Conservation (phyloP, 2,113 vertebrate genomes). For the Gymnarchus niloticus region DNA sequence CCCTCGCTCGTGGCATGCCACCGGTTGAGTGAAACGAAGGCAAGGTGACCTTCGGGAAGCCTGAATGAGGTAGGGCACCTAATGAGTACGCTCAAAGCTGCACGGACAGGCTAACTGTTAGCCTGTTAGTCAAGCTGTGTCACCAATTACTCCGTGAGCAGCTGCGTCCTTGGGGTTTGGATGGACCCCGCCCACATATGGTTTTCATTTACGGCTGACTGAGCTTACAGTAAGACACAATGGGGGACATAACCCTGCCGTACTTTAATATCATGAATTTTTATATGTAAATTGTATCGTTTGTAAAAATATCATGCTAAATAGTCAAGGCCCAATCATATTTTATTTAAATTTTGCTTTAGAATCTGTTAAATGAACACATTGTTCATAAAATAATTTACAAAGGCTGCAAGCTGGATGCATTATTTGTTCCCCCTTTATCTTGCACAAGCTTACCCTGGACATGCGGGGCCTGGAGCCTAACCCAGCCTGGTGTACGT, state of each 20-base stretch:
- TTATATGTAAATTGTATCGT: too few species aligned
- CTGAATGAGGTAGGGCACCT: not conserved
- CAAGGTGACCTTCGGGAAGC: not conserved
- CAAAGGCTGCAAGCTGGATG: not conserved
- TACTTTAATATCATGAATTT: too few species aligned
- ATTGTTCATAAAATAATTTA: not conserved
- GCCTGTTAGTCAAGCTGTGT: not conserved
- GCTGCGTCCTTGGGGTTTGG: not conserved
- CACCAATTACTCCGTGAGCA: not conserved
- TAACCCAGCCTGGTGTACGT: not conserved
- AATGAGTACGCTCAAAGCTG: not conserved
- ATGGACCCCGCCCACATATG: not conserved
- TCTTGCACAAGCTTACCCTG: not conserved
- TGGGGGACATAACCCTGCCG: not conserved
- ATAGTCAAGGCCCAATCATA: too few species aligned
- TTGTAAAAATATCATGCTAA: not conserved
- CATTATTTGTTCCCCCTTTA: not conserved
- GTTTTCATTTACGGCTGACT: conserved; percentile 5
- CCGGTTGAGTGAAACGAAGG: not conserved
- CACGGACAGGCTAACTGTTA: not conserved
- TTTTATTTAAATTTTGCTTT: too few species aligned
- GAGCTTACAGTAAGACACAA: not conserved
- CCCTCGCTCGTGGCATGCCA: not conserved
- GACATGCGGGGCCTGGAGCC: not conserved
- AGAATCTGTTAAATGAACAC: not conserved